A percentile compares a stretch with the other conserved stretches of the same genome.
Evolutionary conservation across 2,797 vertebrate species (phyloP).

Genomic region (Cirrhinus mrigala): DNA sequence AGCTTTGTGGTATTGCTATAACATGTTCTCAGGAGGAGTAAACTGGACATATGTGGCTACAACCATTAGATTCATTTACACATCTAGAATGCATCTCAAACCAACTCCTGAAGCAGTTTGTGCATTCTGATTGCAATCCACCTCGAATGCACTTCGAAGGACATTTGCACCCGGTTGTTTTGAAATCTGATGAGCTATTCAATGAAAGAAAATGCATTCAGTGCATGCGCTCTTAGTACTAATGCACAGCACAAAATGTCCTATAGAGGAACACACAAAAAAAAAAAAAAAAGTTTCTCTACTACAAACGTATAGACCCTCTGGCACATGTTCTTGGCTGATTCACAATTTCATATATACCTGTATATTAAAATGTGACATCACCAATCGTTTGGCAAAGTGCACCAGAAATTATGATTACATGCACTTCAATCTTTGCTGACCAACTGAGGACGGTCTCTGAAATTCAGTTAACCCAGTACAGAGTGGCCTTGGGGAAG

Average conservation of each 20-base stretch:
- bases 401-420: slow-evolving; percentile 46
- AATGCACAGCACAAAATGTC: background rate
- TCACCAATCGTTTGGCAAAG: slow-evolving; percentile 17
- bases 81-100: background rate
- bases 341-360: background rate
- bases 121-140: background rate
- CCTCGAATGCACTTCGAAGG: background rate
- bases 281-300: background rate
- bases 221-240: background rate
- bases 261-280: background rate
- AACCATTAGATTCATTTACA: background rate
- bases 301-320: background rate
- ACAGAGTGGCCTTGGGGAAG: slow-evolving; percentile 48
- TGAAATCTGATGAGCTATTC: background rate
- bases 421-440: slow-evolving; percentile 40
- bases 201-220: background rate
- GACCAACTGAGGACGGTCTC: slow-evolving; percentile 34
- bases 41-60: background rate
- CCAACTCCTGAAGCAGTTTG: background rate
- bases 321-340: background rate
- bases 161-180: background rate
- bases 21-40: background rate
- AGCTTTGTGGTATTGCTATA: background rate
- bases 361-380: slow-evolving; percentile 14
- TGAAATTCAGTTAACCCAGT: slow-evolving; percentile 56